Evolutionary conservation across 2,113 vertebrate genomes (phyloP), one percentile per base, ranked within the genome.

Genomic region (Helogale parvula): DNA sequence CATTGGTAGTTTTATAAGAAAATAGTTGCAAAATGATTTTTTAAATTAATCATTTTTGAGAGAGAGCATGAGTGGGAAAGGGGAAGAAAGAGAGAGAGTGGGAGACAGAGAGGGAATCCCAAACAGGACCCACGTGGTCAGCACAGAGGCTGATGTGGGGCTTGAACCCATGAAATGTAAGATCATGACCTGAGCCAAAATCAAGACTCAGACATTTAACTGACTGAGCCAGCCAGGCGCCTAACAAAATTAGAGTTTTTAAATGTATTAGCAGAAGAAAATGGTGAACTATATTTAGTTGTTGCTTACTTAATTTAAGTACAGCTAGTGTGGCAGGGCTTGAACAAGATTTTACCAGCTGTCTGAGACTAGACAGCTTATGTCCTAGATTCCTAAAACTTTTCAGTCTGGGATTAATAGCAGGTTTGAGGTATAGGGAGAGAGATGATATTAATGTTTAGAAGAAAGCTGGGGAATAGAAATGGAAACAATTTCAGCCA

Each of bases 401-500:
- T 93, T 85, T 21, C 6, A 12, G 77, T 71, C 25, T 84, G 52
- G 35, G 52, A 71, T 35, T 93, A 94, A 93, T 23, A 81, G 10
- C 72, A 92, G n/a, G 7, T 57, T 88, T 80, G 25, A 57, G 41
- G 15, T 38, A 41, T 52, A 45, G 47, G n/a, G 50, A 84, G 27
- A 86, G 69, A 84, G 23, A 93, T 47, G 27, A 71, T 16, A 76
- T 14, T 84, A 17, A 88, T 31, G 6, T 85, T 79, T 74, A 81
- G 63, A 91, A 93, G 47, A 88, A 92, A 94, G n/a, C 35, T 71
- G 7, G 4, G 29, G 31, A 23, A 38, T 35, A 35, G 2, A 21
- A 79, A 52, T n/a, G 81, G 92, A 94, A 86, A 68, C 90, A 14
- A 88, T 83, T 83, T 54, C 33, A 77, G 65, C 71, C 47, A 65